Conservation (phyloP, 2,888 invertebrate species). For the Syrista parreyssii region DNA sequence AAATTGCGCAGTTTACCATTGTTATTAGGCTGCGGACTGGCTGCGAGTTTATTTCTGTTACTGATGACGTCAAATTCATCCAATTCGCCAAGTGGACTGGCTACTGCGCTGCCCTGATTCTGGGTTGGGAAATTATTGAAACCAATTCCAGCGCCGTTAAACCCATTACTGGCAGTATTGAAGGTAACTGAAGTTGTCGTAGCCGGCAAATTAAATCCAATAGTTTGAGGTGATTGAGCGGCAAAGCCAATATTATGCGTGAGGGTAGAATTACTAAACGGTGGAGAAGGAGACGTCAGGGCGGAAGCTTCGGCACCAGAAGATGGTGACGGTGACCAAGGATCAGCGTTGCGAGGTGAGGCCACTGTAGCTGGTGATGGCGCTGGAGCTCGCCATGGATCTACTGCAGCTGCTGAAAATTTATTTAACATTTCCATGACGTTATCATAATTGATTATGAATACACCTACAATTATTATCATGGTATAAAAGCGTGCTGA, state of each 20-base stretch:
- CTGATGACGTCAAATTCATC: constrained; percentile 91
- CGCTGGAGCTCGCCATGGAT: constrained; percentile 57
- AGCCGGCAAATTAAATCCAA: constrained; percentile 54
- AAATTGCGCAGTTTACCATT: constrained; percentile 48
- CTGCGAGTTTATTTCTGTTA: constrained; percentile 73
- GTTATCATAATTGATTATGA: background rate
- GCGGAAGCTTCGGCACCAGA: constrained; percentile 37
- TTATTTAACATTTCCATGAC: constrained; percentile 10
- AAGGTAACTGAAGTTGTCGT: constrained; percentile 40
- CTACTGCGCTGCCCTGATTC: constrained; percentile 46
- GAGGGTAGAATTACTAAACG: constrained; percentile 45
- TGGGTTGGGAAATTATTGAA: constrained; percentile 51
- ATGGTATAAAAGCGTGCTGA: background rate
- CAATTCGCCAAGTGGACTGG: constrained; percentile 75
- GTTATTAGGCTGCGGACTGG: constrained; percentile 57
- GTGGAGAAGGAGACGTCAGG: constrained; percentile 42
- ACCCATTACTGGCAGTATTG: constrained; percentile 54
- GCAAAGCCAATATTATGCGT: constrained; percentile 53
- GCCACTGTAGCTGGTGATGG: constrained; percentile 44
- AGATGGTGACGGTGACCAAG: constrained; percentile 68
- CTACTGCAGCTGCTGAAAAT: constrained; percentile 55
- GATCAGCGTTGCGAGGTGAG: constrained; percentile 64
- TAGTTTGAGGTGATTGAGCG: constrained; percentile 53
- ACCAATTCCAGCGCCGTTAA: constrained; percentile 52
- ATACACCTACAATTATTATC: background rate